A percentile compares a stretch with the other conserved stretches of the same genome.
phyloP scores from a whole-genome alignment of 1,140 invertebrate genomes.

The Atta texana region DNA sequence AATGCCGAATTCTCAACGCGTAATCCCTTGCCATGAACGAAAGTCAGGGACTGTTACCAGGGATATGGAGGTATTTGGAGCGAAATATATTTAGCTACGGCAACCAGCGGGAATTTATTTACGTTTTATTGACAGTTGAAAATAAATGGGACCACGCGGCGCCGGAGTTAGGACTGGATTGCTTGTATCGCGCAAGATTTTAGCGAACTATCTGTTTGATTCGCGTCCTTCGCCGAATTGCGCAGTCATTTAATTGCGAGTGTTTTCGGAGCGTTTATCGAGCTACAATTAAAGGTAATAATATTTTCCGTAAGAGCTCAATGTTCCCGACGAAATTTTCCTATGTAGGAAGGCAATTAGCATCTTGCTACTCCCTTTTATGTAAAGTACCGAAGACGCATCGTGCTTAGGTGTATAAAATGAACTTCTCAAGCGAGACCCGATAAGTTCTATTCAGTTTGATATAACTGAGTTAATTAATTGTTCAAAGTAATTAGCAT shows the following conservation, averaged over 20 bases:
- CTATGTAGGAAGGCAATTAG: constrained; percentile 46
- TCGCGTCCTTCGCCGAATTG: background rate
- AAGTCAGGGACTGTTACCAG: constrained; percentile 48
- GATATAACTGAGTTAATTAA: constrained; percentile 59
- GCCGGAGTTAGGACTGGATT: background rate
- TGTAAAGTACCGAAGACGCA: constrained; percentile 23
- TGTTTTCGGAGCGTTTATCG: constrained; percentile 33
- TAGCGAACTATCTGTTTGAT: constrained; percentile 37
- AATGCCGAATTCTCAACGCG: constrained; percentile 43
- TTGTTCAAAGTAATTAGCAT: constrained; percentile 54
- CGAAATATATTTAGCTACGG: constrained; percentile 71
- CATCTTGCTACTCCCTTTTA: constrained; percentile 52
- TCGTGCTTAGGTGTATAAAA: constrained; percentile 28
- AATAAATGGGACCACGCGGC: constrained; percentile 74
- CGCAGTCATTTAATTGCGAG: constrained; percentile 54
- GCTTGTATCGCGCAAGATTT: constrained; percentile 47
- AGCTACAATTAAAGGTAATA: constrained; percentile 46
- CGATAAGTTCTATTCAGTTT: constrained; percentile 60
- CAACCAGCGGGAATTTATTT: constrained; percentile 75
- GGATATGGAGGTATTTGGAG: constrained; percentile 40
- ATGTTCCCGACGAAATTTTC: constrained; percentile 32
- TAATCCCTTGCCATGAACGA: constrained; percentile 50
- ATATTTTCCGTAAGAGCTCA: constrained; percentile 40
- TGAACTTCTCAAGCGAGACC: constrained; percentile 30
- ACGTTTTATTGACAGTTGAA: constrained; percentile 76